Base-by-base conservation (phyloP, 2,113 vertebrate genomes). In the Ictidomys tridecemlineatus region DNA sequence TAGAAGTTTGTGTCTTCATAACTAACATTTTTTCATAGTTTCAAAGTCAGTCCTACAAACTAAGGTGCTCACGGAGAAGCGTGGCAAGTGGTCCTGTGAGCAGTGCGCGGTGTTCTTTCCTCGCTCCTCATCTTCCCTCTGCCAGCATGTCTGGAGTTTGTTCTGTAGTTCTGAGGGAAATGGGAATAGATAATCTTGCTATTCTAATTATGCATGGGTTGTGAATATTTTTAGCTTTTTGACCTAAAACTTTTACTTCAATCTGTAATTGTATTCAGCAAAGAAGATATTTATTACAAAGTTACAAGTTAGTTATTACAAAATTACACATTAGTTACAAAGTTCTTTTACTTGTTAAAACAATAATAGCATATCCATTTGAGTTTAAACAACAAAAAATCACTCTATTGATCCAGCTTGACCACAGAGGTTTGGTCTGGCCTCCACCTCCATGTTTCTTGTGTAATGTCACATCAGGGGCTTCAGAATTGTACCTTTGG, bases 381-480 rank as follows among this genome's bases (percentile, higher is more conserved):
- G 53, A 92, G 28, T 92, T 76, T 76, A 22, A 12, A 28, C 67
- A 14, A 69, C 30, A 61, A n/a, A 34, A 42, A 51, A 51, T 1
- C 51, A 39, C 10, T 5, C 4, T 51, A 12, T 34, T 39, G 32
- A 67, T 14, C 45, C 26, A 34, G 72, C 18, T 2, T 53, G 42
- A 34, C 56, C 34, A 5, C 4, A 30, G 28, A 45, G 1, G 58
- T 24, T 65, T 42, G 18, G 0, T 37, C 11, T 34, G 4, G 70
- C 8, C 26, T 4, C n/a, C 70, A 10, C 0, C 70, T 39, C 37
- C 17, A 3, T 5, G 5, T 20, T 28, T 73, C 82, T 79, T 8
- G 24, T 5, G 0, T 11, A 26, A 5, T 30, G 4, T 61, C 3
- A 1, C 10, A 0, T 30, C 10, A 8, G 28, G 1, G 8, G 17